A percentile compares a stretch with the other conserved stretches of the same genome.
Conservation (phyloP, 2,113 vertebrate species). For the Bothrops jararaca region DNA sequence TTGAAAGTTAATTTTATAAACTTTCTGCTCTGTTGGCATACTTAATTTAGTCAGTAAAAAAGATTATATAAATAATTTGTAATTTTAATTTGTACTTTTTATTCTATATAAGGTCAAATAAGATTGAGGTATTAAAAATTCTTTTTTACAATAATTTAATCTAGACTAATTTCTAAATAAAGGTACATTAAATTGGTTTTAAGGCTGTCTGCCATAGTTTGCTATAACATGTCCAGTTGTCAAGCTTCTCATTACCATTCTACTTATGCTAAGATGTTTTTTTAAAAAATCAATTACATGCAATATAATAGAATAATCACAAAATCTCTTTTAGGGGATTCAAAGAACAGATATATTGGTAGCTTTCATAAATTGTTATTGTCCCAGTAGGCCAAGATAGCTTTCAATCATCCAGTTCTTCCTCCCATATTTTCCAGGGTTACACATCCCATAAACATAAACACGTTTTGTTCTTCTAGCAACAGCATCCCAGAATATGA, state of each 20-base stretch:
- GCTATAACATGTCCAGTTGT: neutral
- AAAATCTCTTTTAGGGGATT: neutral
- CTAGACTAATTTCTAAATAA: neutral
- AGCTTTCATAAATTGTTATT: neutral
- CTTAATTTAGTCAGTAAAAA: neutral
- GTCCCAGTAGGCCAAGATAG: constrained; percentile 5
- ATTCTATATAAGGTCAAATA: neutral
- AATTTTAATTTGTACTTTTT: neutral
- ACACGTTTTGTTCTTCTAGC: constrained; percentile 33
- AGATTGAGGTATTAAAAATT: neutral
- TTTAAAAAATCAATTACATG: neutral
- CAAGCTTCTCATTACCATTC: neutral
- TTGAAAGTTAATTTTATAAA: neutral
- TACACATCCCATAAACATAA: constrained; percentile 34
- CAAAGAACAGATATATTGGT: neutral
- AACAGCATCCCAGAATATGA: constrained; percentile 27
- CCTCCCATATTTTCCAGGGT: constrained; percentile 25
- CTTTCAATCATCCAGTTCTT: constrained; percentile 16
- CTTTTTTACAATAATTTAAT: neutral
- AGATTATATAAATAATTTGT: neutral
- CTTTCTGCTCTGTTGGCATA: neutral
- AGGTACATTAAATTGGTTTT: neutral
- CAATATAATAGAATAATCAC: neutral
- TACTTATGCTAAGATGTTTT: neutral
- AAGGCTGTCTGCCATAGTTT: neutral